A percentile compares a stretch with the other conserved stretches of the same genome.
phyloP scores from a whole-genome alignment of 1,140 invertebrate genomes.

The Drosophila elegans region DNA sequence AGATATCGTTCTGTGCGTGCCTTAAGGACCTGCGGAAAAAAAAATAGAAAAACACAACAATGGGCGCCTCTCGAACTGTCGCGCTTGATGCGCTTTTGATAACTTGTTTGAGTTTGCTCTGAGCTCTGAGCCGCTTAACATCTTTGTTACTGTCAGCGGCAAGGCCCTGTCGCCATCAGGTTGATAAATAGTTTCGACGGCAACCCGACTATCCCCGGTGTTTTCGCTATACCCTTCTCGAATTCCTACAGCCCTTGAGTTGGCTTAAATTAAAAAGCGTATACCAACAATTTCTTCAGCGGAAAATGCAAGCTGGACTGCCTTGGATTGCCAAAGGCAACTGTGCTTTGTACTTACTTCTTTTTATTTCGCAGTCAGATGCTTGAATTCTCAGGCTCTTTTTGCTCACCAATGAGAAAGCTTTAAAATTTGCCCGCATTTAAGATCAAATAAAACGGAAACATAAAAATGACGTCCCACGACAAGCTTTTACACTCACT shows the following conservation, averaged over 20 bases:
- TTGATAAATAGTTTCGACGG: conserved; percentile 52
- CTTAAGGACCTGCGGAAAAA: conserved; percentile 26
- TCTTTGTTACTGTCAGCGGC: conserved; percentile 34
- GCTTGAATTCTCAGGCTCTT: conserved; percentile 40
- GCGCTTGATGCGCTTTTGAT: conserved; percentile 75
- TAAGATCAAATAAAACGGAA: conserved; percentile 38
- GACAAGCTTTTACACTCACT: conserved; percentile 42
- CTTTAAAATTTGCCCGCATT: conserved; percentile 48
- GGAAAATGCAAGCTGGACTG: conserved; percentile 6
- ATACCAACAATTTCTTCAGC: conserved; percentile 33
- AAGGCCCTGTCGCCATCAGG: conserved; percentile 20
- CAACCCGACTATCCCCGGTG: conserved; percentile 3
- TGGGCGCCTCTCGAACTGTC: conserved; percentile 43
- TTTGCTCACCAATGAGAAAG: background rate
- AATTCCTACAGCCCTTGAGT: conserved; percentile 53
- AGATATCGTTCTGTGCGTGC: conserved; percentile 58
- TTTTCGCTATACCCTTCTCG: conserved; percentile 18
- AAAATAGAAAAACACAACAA: conserved; percentile 24
- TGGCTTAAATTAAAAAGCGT: conserved; percentile 68
- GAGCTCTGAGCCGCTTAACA: conserved; percentile 22
- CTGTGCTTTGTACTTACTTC: background rate
- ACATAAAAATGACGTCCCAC: conserved; percentile 37
- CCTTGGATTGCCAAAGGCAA: conserved; percentile 10
- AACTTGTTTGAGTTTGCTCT: conserved; percentile 63
- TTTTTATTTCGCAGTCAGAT: conserved; percentile 38